phyloP scores from a whole-genome alignment of 2,113 vertebrate genomes.

The Pteronura brasiliensis region DNA sequence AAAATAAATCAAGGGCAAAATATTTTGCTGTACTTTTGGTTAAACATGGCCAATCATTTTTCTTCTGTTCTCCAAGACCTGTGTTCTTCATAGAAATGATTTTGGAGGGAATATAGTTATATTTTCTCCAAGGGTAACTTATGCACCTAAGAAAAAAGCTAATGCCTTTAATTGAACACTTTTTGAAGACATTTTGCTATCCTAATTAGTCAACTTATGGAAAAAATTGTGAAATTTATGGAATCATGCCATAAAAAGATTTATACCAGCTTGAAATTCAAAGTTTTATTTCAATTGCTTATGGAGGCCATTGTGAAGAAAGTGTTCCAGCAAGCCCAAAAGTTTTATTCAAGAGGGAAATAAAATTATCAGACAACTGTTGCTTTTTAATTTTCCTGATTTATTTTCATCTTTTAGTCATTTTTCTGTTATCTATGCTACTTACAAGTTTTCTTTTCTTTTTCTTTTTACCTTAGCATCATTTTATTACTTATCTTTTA shows the following conservation, averaged over 20 bases:
- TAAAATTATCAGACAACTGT: background rate
- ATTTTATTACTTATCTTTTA: background rate
- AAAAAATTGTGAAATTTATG: background rate
- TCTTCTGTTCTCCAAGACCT: background rate
- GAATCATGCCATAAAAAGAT: background rate
- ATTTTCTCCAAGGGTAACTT: background rate
- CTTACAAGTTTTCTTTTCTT: background rate
- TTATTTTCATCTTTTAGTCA: background rate
- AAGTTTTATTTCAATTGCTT: background rate
- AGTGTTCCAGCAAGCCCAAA: background rate
- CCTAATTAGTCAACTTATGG: background rate
- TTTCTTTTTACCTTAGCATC: background rate
- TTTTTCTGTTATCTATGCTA: background rate
- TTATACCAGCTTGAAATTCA: background rate
- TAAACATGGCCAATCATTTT: background rate
- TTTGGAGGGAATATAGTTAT: background rate
- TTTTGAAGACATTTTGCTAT: background rate
- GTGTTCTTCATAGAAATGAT: background rate
- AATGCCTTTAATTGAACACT: background rate
- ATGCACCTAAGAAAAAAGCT: background rate
- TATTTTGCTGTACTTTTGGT: background rate
- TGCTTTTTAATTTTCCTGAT: background rate
- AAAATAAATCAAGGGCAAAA: background rate
- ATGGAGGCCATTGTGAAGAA: background rate
- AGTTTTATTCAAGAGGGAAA: background rate